These are phyloP conservation scores for Paradoxurus hermaphroditus DNA, from an alignment of 2,113 vertebrate genomes.

Conservation along the genomic window DNA sequence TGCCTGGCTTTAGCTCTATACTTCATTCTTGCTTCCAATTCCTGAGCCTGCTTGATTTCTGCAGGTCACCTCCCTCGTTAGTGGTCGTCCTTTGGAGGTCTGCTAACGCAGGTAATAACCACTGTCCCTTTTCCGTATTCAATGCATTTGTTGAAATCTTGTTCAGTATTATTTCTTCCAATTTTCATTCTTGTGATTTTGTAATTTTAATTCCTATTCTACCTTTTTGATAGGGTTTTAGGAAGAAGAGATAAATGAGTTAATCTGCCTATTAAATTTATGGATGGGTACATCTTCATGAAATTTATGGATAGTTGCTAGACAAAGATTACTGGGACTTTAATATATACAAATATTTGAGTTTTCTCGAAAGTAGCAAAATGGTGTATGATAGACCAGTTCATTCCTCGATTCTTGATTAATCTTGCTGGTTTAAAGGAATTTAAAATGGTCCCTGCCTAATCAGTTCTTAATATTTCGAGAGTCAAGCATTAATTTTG, in stretches of 20 bases:
- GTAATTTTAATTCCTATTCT: neutral
- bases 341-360: neutral
- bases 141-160: neutral
- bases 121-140: neutral
- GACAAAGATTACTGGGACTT: neutral
- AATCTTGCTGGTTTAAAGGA: neutral
- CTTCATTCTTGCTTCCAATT: neutral
- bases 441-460: neutral
- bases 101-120: too few species aligned
- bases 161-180: neutral
- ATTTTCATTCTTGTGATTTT: neutral
- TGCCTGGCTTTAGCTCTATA: neutral
- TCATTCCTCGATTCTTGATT: neutral
- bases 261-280: neutral
- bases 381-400: neutral
- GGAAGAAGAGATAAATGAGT: neutral
- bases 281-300: neutral
- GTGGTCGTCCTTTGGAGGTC: too few species aligned
- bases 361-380: neutral
- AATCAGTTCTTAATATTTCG: neutral
- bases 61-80: too few species aligned
- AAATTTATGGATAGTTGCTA: neutral
- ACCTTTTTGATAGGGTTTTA: neutral
- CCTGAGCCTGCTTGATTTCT: neutral
- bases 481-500: neutral